Conservation (phyloP, 2,888 invertebrate genomes). For the Apamea epomidion region DNA sequence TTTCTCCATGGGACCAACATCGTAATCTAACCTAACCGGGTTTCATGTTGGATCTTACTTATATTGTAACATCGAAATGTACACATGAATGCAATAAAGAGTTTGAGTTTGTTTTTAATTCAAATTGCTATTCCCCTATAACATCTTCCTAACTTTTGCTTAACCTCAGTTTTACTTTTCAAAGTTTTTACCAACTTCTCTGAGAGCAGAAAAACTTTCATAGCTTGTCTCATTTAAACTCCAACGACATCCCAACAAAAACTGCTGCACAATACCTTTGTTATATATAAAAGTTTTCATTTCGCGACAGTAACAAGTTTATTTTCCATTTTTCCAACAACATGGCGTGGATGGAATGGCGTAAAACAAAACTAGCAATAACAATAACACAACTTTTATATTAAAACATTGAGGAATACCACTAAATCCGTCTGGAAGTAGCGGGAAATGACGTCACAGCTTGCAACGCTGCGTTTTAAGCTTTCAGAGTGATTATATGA, state of each 20-base stretch:
- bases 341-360: slow-evolving; percentile 19
- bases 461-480: neutral
- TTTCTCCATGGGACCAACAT: too few relatives aligned
- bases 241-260: slow-evolving; percentile 14
- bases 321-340: slow-evolving; percentile 48
- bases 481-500: neutral
- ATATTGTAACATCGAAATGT: too few relatives aligned
- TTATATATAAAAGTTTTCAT: slow-evolving; percentile 52
- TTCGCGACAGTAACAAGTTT: slow-evolving; percentile 45
- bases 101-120: neutral
- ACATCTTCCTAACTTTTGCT: too few relatives aligned
- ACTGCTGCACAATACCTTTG: slow-evolving; percentile 31
- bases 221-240: slow-evolving; percentile 47
- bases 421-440: slow-evolving; percentile 20
- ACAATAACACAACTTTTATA: slow-evolving; percentile 50
- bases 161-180: neutral
- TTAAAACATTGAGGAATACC: slow-evolving; percentile 48
- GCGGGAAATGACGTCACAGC: slow-evolving; percentile 1
- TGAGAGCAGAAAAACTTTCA: slow-evolving; percentile 17
- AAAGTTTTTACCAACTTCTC: slow-evolving; percentile 3
- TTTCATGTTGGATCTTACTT: too few relatives aligned
- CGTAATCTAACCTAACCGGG: too few relatives aligned
- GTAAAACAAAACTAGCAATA: slow-evolving; percentile 51
- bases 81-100: too few relatives aligned
- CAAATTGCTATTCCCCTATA: neutral